phyloP scores from a whole-genome alignment of 2,888 invertebrate genomes.

The Plagodis dolabraria region DNA sequence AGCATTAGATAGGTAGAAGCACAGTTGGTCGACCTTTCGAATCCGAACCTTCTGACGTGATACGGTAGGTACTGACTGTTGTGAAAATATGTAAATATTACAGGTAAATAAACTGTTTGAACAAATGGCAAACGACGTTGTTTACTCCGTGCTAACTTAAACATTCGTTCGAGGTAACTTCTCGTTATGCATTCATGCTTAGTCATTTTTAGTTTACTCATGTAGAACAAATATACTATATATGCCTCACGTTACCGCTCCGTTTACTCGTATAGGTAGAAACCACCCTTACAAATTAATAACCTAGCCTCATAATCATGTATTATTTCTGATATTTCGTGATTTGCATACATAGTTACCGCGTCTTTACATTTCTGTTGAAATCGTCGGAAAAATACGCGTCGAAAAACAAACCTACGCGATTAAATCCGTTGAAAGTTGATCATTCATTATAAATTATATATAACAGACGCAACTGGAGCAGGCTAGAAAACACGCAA shows the following conservation, averaged over 20 bases:
- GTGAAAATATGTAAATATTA: conserved; percentile 5
- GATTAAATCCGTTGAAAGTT: too few relatives aligned
- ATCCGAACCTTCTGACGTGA: conserved; percentile 1
- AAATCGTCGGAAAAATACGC: too few relatives aligned
- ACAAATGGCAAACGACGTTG: conserved; percentile 16
- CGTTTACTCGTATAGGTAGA: too few relatives aligned
- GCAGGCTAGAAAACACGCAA: conserved; percentile 6
- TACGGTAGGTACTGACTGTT: conserved; percentile 8
- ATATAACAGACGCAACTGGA: background rate
- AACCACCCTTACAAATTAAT: too few relatives aligned
- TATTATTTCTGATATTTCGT: too few relatives aligned
- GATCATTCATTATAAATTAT: background rate
- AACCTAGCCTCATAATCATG: too few relatives aligned
- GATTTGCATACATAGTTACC: too few relatives aligned
- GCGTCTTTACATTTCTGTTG: too few relatives aligned
- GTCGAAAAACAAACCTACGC: too few relatives aligned
- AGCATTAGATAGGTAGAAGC: conserved; percentile 4
- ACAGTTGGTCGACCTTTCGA: conserved; percentile 5
- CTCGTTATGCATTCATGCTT: conserved; percentile 7
- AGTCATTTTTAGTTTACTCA: background rate
- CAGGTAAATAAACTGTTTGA: conserved; percentile 17
- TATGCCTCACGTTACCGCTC: too few relatives aligned
- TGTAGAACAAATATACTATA: too few relatives aligned
- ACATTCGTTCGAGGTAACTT: conserved; percentile 8
- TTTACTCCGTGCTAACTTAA: conserved; percentile 10